Base-by-base conservation (phyloP, 2,888 invertebrate genomes). In the Bruchidius siliquastri region DNA sequence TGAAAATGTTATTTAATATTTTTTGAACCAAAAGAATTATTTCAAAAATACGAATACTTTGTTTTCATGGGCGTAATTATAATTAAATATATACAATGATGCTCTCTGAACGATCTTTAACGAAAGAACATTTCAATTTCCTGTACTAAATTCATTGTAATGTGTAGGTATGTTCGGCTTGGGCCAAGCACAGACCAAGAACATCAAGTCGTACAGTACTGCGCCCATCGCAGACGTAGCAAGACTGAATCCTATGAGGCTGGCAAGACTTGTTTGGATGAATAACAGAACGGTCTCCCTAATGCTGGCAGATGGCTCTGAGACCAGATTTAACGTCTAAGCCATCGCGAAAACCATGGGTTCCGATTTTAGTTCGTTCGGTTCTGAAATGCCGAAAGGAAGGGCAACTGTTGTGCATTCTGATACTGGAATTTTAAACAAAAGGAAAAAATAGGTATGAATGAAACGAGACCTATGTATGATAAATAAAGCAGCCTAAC, bases 171-270 rank as follows among this genome's bases (percentile, higher is more conserved):
- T 99, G 92, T 98, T 99, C 88, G 99, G 98, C 0, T 89, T 99
- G 82, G 99, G 99, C 20, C 96, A 98, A 79, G 96, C 97, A 4
- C 98, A 98, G 87, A 98, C 98, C 0, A 93, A 96, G 75, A 98
- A 98, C 87, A 93, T 98, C 68, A 97, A 98, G 85, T 96, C 97
- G 71, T 97, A 96, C 88, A 97, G 96, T 79, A 96, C 97, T 0
- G 94, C 95, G 4, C 96, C 96, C 0, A 94, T 97, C 85, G 96
- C 96, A 13, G 96, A 97, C 85, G 94, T 95, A 32, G 90, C 94
- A 0, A 90, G 95, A 0, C 88, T 95, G 71, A 96, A 96, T 88
- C 96, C 97, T 0, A 94, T 97, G 87, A 91, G 96, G 67, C 89
- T 97, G 78, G 98, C 98, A 4, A 92, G 96, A 72, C 90, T 99